Conservation (phyloP, 2,113 vertebrate genomes). For the Scolopax mira region DNA sequence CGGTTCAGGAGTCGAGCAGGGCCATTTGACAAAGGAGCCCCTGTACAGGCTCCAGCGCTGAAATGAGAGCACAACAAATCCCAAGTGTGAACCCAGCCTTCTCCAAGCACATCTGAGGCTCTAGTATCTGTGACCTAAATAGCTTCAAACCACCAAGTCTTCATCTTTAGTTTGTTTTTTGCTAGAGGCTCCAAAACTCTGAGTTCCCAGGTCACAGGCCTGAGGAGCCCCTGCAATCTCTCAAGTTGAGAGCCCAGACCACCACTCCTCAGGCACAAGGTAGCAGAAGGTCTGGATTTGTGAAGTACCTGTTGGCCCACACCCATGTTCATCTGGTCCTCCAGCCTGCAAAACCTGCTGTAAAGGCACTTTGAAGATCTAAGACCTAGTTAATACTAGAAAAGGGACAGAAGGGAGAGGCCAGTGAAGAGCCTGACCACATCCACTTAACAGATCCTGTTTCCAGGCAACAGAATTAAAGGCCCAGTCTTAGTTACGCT, state of each 20-base stretch:
- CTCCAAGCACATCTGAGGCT: neutral
- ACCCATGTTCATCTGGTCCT: neutral
- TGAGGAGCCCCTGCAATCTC: neutral
- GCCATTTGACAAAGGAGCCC: neutral
- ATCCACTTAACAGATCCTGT: neutral
- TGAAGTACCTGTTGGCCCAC: neutral
- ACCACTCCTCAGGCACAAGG: neutral
- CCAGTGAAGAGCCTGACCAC: neutral
- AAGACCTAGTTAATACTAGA: neutral
- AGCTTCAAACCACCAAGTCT: neutral
- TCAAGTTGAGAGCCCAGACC: neutral
- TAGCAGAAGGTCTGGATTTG: neutral
- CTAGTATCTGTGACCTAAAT: neutral
- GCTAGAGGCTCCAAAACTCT: neutral
- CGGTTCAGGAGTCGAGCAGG: neutral
- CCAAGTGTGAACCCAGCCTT: neutral
- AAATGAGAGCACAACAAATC: neutral
- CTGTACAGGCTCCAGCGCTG: neutral
- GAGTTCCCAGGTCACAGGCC: neutral
- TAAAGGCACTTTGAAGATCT: neutral
- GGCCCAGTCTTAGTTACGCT: neutral
- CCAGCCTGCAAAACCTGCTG: neutral
- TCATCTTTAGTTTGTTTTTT: neutral
- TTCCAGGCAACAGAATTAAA: neutral
- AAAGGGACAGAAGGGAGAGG: neutral